Percentiles rank a stretch among this genome's conserved stretches.
These are phyloP conservation scores for Seriola quinqueradiata DNA, from an alignment of 2,113 vertebrate species.

Conservation along the genomic window DNA sequence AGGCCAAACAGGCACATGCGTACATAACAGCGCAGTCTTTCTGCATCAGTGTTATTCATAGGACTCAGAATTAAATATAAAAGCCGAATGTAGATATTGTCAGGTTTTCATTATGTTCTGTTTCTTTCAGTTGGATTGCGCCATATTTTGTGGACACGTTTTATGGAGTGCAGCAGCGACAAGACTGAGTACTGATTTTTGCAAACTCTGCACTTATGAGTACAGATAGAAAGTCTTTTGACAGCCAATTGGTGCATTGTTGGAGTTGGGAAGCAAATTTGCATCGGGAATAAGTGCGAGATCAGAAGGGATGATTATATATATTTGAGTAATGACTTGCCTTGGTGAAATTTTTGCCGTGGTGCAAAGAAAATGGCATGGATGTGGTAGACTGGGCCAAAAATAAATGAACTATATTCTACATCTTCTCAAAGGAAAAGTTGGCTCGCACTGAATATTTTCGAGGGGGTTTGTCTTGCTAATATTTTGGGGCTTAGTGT, in stretches of 20 bases:
- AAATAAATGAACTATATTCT: slow-evolving; percentile 16
- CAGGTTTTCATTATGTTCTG: not conserved
- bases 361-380: slow-evolving; percentile 2
- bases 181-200: slow-evolving; percentile 34
- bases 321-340: slow-evolving; percentile 34
- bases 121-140: slow-evolving; percentile 21
- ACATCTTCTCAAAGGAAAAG: not conserved
- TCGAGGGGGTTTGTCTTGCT: not conserved
- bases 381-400: not conserved
- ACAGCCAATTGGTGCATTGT: slow-evolving; percentile 23
- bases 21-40: slow-evolving; percentile 90
- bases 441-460: not conserved
- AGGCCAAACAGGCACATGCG: slow-evolving; percentile 76
- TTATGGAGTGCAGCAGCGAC: not conserved
- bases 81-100: not conserved
- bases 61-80: not conserved
- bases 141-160: slow-evolving; percentile 41
- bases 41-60: slow-evolving; percentile 83
- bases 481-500: not conserved
- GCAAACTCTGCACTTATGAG: slow-evolving; percentile 17
- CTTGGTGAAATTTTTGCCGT: not conserved
- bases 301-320: slow-evolving; percentile 24
- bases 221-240: slow-evolving; percentile 21
- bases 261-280: slow-evolving; percentile 10
- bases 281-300: slow-evolving; percentile 8